phyloP scores from a whole-genome alignment of 2,888 invertebrate genomes.

The Drosophila quasianomalipes region DNA sequence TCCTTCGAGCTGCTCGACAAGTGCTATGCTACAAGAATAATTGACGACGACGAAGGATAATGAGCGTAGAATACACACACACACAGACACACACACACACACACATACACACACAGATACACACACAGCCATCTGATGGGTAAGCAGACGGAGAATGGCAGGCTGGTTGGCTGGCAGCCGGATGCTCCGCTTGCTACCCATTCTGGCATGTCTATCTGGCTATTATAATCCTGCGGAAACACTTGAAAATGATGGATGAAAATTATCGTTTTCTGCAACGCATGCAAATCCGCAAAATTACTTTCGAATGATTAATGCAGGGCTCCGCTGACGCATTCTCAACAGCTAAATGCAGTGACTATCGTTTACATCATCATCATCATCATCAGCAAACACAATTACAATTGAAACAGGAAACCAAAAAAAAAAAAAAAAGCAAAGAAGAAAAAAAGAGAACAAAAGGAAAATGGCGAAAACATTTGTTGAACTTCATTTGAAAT shows the following conservation, averaged over 20 bases:
- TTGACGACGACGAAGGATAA: conserved; percentile 78
- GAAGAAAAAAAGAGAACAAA: neutral
- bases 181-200: conserved; percentile 29
- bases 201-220: conserved; percentile 40
- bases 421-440: neutral
- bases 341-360: conserved; percentile 42
- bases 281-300: conserved; percentile 81
- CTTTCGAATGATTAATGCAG: conserved; percentile 79
- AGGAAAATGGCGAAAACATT: conserved; percentile 29
- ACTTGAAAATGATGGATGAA: conserved; percentile 81
- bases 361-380: conserved; percentile 30
- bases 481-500: conserved; percentile 74
- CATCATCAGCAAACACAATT: conserved; percentile 17
- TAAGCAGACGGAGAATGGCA: conserved; percentile 1
- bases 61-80: conserved; percentile 55
- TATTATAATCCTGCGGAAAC: conserved; percentile 80
- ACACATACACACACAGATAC: conserved; percentile 30
- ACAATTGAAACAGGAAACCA: conserved; percentile 22
- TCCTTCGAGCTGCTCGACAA: conserved; percentile 43
- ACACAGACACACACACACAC: conserved; percentile 18
- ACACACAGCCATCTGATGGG: conserved; percentile 1
- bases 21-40: conserved; percentile 72
- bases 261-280: conserved; percentile 82
- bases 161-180: conserved; percentile 10
- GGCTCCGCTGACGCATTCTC: conserved; percentile 48